Evolutionary conservation across 2,113 vertebrate genomes (phyloP), one percentile per base, ranked within the genome.

Genomic region (Toxostoma redivivum): DNA sequence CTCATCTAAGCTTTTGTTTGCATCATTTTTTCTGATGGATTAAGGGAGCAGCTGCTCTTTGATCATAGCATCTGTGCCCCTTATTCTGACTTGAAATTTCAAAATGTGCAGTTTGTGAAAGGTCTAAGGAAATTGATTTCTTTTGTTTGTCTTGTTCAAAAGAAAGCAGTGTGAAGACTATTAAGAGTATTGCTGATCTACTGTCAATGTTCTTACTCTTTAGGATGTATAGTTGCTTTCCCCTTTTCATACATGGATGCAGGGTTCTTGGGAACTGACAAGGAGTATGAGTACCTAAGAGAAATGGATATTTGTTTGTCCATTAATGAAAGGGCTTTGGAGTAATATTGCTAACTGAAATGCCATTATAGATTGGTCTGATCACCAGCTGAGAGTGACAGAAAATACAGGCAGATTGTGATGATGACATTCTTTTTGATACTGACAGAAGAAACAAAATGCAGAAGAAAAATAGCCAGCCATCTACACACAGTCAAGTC

Each of bases 1-100:
- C 64, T 80, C 11, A 0, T 61, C 74, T 54, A 84, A 79, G 81
- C 85, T 71, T 88, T 84, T 86, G 88, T 95, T 96, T 95, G 33
- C 42, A 70, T 95, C 33, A 19, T 78, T 86, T 93, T 93, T 95
- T 53, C 58, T 81, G 79, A 74, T 86, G 86, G 66, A 83, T 92
- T 94, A 73, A 90, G 79, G 60, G 72, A 94, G 53, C 90, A 90
- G 66, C 84, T 95, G 85, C 45, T 88, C 87, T 94, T 92, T 93
- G 81, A 88, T 95, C 60, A 8, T 24, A 44, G 84, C 81, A 85
- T 85, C 65, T 88, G 61, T 90, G 79, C 33, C 65, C 35, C 62
- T 88, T 85, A 65, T 62, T 94, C 88, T 85, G 85, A 81, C 62
- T 85, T 64, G 62, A 91, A 81, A 76, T 86, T 81, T 94, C 48